These are phyloP conservation scores for Heterotilapia buettikoferi DNA, from an alignment of 2,113 vertebrate genomes.

Conservation along the genomic window DNA sequence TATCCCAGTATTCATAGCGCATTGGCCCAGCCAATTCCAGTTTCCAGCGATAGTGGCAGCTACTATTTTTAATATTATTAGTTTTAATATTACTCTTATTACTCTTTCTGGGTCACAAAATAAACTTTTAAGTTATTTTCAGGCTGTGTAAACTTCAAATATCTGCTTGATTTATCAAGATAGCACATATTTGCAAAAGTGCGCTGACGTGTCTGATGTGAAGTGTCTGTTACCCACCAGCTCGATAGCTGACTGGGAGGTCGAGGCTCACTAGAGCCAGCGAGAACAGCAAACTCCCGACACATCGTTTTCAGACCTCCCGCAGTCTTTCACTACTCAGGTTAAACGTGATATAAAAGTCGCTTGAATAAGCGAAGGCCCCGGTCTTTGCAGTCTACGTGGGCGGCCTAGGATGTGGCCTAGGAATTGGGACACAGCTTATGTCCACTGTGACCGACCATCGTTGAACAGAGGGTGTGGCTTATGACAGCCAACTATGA, in stretches of 20 bases:
- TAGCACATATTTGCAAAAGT: not conserved
- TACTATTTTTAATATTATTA: not conserved
- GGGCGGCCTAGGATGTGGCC: not conserved
- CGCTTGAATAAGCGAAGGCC: not conserved
- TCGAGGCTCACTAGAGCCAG: not conserved
- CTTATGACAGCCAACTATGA: not conserved
- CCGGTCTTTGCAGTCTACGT: not conserved
- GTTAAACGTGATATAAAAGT: not conserved
- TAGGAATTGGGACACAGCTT: not conserved
- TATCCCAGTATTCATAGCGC: not conserved
- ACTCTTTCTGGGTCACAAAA: not conserved
- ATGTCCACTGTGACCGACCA: not conserved
- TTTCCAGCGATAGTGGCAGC: not conserved
- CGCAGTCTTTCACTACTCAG: not conserved
- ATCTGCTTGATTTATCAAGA: not conserved
- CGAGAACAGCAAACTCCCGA: not conserved
- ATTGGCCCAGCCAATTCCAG: not conserved
- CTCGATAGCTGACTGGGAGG: not conserved
- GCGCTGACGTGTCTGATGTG: not conserved
- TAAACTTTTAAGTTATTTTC: too few species aligned
- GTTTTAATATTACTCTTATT: not conserved
- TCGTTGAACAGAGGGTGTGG: not conserved
- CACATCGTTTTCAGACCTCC: not conserved
- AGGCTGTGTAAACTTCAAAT: too few species aligned
- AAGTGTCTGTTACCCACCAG: not conserved